These are phyloP conservation scores for Antedon mediterranea DNA, from an alignment of 53 echinoderm and acorn worm species.

Conservation along the genomic window DNA sequence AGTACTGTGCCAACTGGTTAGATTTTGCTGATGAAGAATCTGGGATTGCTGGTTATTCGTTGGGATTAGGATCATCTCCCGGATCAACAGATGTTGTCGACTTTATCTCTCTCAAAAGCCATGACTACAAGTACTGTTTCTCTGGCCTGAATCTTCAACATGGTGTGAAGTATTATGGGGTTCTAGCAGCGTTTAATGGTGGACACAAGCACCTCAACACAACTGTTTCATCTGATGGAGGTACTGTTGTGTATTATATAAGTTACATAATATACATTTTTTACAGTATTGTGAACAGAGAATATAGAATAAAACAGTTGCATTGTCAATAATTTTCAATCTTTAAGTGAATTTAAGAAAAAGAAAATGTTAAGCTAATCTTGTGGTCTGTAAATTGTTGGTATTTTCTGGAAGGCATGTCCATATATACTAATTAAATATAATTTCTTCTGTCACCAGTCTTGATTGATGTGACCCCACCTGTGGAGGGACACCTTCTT, in stretches of 20 bases:
- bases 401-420: too few species aligned
- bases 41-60: conserved; percentile 19
- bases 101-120: conserved; percentile 6
- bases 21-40: conserved; percentile 28
- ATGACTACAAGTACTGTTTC: conserved; percentile 3
- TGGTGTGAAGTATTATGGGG: conserved; percentile 26
- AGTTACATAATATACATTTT: too few species aligned
- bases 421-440: too few species aligned
- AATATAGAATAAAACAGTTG: too few species aligned
- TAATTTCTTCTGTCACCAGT: too few species aligned
- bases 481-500: conserved; percentile 17
- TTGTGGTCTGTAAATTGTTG: too few species aligned
- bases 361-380: too few species aligned
- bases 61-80: conserved; percentile 26
- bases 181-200: conserved; percentile 30
- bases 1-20: conserved; percentile 42
- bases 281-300: too few species aligned
- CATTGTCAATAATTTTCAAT: too few species aligned
- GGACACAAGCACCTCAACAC: conserved; percentile 35
- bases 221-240: conserved; percentile 35
- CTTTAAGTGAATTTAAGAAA: too few species aligned
- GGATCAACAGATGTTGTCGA: conserved; percentile 4
- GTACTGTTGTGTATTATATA: conserved; percentile 5
- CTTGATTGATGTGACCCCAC: conserved; percentile 27
- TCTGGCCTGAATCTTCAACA: conserved; percentile 30